Base-by-base conservation (phyloP, 2,113 vertebrate genomes). In the Numenius arquata region DNA sequence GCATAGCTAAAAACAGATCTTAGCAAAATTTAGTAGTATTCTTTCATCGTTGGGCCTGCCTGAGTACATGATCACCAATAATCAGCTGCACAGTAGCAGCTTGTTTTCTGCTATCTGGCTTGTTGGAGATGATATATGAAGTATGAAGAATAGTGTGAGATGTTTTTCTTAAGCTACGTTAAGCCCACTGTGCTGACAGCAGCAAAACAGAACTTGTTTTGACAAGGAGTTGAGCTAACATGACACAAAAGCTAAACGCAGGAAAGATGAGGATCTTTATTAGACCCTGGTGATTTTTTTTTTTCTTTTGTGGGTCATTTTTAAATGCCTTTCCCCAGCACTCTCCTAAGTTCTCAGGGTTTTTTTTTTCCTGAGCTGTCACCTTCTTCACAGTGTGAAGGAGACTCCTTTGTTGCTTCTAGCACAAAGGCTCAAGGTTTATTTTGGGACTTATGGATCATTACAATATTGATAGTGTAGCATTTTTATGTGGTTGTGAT, bases 171-270 rank as follows among this genome's bases (percentile, higher is more conserved):
- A 95, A 96, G 92, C 93, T 95, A 84, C 21, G 78, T 96, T 97
- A 96, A 97, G 89, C 96, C 75, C 81, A 86, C 89, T 91, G 81
- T 97, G 97, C 96, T 98, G 97, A 97, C 93, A 94, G 88, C 80
- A 94, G 95, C 94, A 96, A 90, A 96, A 96, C 45, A 47, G 92
- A 93, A 62, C 85, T 88, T 96, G 92, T 93, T 96, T 96, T 95
- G 96, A 97, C 89, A 95, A 79, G 89, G 68, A 96, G 62, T 30
- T 93, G 74, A 93, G 85, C 90, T 89, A 94, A 92, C 63, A 41
- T 77, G 94, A 92, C 89, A 90, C 66, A 88, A 66, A 94, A 96
- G 75, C 80, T 74, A 82, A 96, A 92, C 0, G 7, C 58, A 32
- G 93, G 70, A 55, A 95, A 87, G 73, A 92, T 40, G 74, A 92